Percentiles rank a stretch among this genome's conserved stretches.
These are phyloP conservation scores for Phrynocephalus vlangalii DNA, from an alignment of 2,797 vertebrate genomes.

Conservation along the genomic window DNA sequence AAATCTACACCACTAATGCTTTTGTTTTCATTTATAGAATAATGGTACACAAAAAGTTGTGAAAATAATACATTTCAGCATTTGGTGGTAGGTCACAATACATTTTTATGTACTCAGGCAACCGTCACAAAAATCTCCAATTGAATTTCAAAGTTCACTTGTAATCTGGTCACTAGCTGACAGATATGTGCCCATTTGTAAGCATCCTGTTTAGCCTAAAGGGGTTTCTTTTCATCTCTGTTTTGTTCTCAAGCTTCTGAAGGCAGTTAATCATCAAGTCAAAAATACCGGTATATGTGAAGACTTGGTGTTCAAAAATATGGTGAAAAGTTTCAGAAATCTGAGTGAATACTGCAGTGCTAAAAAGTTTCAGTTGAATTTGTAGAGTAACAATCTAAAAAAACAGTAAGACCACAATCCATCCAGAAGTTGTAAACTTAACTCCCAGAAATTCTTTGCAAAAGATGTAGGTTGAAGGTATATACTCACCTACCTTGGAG, in stretches of 20 bases:
- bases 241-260: constrained; percentile 15
- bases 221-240: constrained; percentile 18
- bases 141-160: constrained; percentile 23
- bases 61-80: not conserved
- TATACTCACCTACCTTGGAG: not conserved
- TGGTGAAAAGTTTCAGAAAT: constrained; percentile 29
- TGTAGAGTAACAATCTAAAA: not conserved
- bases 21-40: not conserved
- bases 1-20: no score
- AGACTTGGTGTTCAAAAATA: accelerated
- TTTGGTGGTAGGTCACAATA: constrained; percentile 8
- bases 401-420: not conserved
- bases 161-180: constrained; percentile 12
- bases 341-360: not conserved
- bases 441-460: not conserved
- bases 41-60: not conserved
- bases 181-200: not conserved
- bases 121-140: not conserved
- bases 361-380: not conserved
- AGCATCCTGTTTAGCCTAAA: not conserved
- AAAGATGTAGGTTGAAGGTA: not conserved
- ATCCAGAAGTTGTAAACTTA: not conserved
- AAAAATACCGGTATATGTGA: not conserved
- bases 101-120: not conserved
- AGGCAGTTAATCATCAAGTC: not conserved